Evolutionary conservation across 1,140 invertebrate species (phyloP).

Genomic region (Drosophila yakuba): DNA sequence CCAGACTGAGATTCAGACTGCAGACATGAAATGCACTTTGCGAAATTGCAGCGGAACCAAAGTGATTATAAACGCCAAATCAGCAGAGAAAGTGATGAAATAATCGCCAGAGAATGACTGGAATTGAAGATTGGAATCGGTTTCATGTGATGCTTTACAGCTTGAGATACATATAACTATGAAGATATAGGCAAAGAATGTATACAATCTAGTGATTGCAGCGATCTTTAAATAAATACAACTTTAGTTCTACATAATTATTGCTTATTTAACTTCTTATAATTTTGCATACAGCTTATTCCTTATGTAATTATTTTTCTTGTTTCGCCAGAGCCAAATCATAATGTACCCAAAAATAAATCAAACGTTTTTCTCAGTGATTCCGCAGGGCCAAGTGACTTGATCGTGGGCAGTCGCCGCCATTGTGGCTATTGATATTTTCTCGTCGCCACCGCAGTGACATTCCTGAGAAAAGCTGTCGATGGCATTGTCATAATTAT

Average conservation of each 20-base stretch:
- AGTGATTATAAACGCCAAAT: neutral
- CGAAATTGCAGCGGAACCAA: slow-evolving; percentile 22
- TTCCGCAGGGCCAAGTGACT: slow-evolving; percentile 18
- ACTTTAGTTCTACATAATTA: no score
- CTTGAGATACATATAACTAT: neutral
- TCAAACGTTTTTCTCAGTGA: slow-evolving; percentile 12
- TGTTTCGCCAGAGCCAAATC: no score
- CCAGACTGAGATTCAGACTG: slow-evolving; percentile 17
- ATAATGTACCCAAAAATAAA: neutral
- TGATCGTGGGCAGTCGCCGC: slow-evolving; percentile 64
- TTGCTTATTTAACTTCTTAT: no score
- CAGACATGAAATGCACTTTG: slow-evolving; percentile 34
- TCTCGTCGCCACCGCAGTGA: slow-evolving; percentile 33
- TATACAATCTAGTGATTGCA: neutral
- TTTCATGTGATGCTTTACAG: neutral
- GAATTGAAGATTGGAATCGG: neutral
- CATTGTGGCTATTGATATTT: slow-evolving; percentile 54
- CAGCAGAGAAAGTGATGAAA: slow-evolving; percentile 21
- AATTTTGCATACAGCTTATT: no score
- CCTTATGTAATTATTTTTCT: neutral
- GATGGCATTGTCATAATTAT: slow-evolving; percentile 75
- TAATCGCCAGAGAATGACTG: neutral
- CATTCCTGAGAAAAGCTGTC: slow-evolving; percentile 59
- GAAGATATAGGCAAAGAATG: neutral
- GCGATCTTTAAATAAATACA: neutral